Evolutionary conservation across 2,888 invertebrate genomes (phyloP).

Genomic region (Campaea margaritaria): DNA sequence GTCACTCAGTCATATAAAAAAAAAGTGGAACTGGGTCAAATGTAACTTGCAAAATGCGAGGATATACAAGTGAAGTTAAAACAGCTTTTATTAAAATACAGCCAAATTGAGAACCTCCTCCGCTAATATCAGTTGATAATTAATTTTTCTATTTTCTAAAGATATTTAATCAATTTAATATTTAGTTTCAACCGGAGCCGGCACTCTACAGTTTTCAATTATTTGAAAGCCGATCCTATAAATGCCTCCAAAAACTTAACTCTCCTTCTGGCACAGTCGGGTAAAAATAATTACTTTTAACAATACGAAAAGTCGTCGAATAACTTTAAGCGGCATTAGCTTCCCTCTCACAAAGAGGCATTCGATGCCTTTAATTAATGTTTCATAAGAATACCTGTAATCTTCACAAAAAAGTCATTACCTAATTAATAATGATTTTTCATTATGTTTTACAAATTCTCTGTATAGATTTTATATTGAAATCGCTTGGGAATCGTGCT

Average conservation of each 20-base stretch:
- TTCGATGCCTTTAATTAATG: conserved; percentile 4
- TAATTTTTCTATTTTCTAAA: too few species aligned
- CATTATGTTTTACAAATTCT: not conserved
- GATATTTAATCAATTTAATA: not conserved
- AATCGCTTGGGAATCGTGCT: too few species aligned
- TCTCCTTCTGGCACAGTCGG: too few species aligned
- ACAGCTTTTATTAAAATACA: too few species aligned
- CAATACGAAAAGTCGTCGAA: not conserved
- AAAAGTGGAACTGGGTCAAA: too few species aligned
- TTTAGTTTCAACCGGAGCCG: not conserved
- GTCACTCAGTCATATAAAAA: too few species aligned
- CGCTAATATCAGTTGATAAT: too few species aligned
- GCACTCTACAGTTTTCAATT: not conserved
- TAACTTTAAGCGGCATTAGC: not conserved
- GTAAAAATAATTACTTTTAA: not conserved
- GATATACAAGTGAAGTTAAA: too few species aligned
- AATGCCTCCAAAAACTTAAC: too few species aligned
- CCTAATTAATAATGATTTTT: not conserved
- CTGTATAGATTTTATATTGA: too few species aligned
- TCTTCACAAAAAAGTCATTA: not conserved
- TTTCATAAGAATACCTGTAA: not conserved
- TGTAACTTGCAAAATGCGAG: too few species aligned
- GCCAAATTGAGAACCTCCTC: too few species aligned
- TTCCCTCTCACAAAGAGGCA: conserved; percentile 2
- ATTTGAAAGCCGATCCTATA: not conserved